These are phyloP conservation scores for Cotesia vestalis DNA, from an alignment of 1,140 invertebrate species.

Conservation along the genomic window DNA sequence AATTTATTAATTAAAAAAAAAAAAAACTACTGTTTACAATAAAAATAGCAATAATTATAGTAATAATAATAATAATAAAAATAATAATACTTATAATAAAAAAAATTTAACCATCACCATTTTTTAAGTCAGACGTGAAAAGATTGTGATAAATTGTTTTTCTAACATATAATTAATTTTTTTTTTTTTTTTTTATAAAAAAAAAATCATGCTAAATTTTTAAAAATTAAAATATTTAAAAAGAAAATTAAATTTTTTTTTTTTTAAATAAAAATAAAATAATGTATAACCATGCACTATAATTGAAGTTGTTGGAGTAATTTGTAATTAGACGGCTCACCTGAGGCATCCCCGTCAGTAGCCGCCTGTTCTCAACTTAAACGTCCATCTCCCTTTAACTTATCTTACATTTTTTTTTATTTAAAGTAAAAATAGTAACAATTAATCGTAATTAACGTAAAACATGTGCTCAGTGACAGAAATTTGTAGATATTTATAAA, in stretches of 20 bases:
- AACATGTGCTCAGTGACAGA: conserved; percentile 3
- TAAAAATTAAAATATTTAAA: not conserved
- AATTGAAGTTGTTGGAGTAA: conserved; percentile 32
- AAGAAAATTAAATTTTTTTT: not conserved
- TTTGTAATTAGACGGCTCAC: conserved; percentile 57
- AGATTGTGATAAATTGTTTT: conserved; percentile 62
- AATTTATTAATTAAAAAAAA: conserved; percentile 1
- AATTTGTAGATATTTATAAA: not conserved
- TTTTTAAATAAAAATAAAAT: conserved; percentile 40
- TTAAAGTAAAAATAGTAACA: conserved; percentile 2
- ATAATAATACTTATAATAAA: conserved; percentile 36
- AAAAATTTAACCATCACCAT: conserved; percentile 48
- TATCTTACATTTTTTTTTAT: conserved; percentile 12
- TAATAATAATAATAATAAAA: too few relatives aligned
- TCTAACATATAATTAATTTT: conserved; percentile 55
- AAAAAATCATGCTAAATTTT: conserved; percentile 1
- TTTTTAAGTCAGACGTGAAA: conserved; percentile 39
- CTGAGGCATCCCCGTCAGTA: conserved; percentile 58
- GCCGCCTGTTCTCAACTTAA: conserved; percentile 58
- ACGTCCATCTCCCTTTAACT: conserved; percentile 61
- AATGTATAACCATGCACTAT: conserved; percentile 45
- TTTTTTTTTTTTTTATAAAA: not conserved
- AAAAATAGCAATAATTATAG: too few relatives aligned
- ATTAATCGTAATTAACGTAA: not conserved
- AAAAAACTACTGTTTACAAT: not conserved